Conservation (phyloP, 1,140 invertebrate genomes). For the Ptiloglossa arizonensis region DNA sequence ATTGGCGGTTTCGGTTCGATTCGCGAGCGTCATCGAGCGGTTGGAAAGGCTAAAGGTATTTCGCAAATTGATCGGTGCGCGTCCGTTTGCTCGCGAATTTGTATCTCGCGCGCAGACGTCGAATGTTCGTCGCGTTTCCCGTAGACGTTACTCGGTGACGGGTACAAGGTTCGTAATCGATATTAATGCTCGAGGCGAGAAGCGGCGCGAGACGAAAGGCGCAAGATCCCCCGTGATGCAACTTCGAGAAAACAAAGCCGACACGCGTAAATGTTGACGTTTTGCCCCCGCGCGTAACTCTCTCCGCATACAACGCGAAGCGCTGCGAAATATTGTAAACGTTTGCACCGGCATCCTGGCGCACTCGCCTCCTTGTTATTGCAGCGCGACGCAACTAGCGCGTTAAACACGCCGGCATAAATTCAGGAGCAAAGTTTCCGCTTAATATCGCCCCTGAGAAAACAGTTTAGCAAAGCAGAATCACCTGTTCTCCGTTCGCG, state of each 20-base stretch:
- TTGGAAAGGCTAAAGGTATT: too few relatives aligned
- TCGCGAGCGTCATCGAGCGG: too few relatives aligned
- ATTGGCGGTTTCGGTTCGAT: too few relatives aligned
- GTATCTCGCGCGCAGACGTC: too few relatives aligned
- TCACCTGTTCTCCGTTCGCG: neutral
- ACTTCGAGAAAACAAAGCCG: neutral
- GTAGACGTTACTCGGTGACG: too few relatives aligned
- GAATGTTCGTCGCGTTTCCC: too few relatives aligned
- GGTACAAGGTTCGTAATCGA: too few relatives aligned
- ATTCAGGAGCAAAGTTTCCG: conserved; percentile 44
- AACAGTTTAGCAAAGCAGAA: conserved; percentile 3
- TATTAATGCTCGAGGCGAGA: too few relatives aligned
- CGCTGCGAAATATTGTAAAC: conserved; percentile 43
- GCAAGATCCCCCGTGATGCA: neutral
- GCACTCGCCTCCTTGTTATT: conserved; percentile 48
- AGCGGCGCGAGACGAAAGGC: neutral
- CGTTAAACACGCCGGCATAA: conserved; percentile 45
- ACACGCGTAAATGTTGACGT: neutral
- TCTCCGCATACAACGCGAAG: neutral
- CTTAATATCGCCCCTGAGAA: conserved; percentile 10
- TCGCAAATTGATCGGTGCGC: too few relatives aligned
- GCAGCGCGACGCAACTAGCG: conserved; percentile 23
- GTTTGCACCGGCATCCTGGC: neutral
- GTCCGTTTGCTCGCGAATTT: too few relatives aligned
- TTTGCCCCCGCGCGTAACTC: neutral